Percentiles rank a stretch among this genome's conserved stretches.
phyloP scores from a whole-genome alignment of 2,888 invertebrate species.

The Ornithoptera alexandrae region DNA sequence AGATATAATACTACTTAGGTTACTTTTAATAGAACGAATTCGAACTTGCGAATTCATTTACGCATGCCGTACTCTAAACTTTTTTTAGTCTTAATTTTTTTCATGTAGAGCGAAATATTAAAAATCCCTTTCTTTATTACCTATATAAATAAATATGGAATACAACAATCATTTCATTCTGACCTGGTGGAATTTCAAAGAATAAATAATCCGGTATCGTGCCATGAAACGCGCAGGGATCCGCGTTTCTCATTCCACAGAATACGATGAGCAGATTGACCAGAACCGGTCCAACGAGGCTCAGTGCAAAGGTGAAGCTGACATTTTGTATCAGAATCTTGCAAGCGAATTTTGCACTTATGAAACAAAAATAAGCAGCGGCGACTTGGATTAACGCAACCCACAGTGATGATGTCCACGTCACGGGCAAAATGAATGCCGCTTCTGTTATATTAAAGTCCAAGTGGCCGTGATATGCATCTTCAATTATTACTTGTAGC shows the following conservation, averaged over 20 bases:
- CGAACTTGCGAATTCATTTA: no score
- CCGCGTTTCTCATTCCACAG: slow-evolving; percentile 82
- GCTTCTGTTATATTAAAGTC: slow-evolving; percentile 60
- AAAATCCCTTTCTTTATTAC: no score
- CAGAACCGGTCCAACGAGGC: slow-evolving; percentile 86
- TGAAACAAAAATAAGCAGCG: slow-evolving; percentile 84
- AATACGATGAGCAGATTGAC: slow-evolving; percentile 84
- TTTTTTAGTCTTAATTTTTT: no score
- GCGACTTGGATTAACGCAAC: slow-evolving; percentile 83
- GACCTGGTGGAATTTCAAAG: slow-evolving; percentile 87
- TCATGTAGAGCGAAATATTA: no score
- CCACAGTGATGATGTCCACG: slow-evolving; percentile 74
- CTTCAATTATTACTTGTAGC: slow-evolving; percentile 69
- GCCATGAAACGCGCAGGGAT: slow-evolving; percentile 84
- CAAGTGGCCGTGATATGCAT: slow-evolving; percentile 55
- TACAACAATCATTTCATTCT: slow-evolving; percentile 26
- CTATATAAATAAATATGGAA: neutral
- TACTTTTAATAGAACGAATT: no score
- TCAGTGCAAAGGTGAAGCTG: slow-evolving; percentile 91
- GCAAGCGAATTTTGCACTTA: slow-evolving; percentile 89
- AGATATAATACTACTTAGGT: no score
- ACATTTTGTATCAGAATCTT: slow-evolving; percentile 93
- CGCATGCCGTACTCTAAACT: no score
- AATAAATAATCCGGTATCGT: slow-evolving; percentile 90
- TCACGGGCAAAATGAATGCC: slow-evolving; percentile 48